Evolutionary conservation across 2,888 invertebrate species (phyloP).

Genomic region (Panzeria rudis): DNA sequence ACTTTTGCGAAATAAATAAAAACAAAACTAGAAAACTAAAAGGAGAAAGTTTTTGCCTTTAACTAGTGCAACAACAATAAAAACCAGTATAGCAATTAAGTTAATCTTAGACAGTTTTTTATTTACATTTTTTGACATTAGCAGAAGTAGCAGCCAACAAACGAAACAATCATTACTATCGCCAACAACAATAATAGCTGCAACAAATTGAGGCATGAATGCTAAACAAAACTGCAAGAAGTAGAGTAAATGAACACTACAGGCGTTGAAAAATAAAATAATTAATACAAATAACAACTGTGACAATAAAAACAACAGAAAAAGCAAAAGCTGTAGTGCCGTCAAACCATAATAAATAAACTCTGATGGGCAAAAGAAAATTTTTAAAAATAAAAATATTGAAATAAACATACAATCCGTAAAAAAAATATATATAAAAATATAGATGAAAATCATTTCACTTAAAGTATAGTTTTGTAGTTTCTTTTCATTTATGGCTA

Average conservation of each 20-base stretch:
- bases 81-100: constrained; percentile 64
- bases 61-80: not conserved
- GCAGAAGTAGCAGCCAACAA: constrained; percentile 28
- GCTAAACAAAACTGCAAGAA: constrained; percentile 49
- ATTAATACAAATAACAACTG: constrained; percentile 60
- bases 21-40: constrained; percentile 23
- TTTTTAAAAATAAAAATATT: not conserved
- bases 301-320: constrained; percentile 32
- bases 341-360: constrained; percentile 52
- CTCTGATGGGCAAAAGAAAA: constrained; percentile 15
- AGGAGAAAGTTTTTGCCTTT: constrained; percentile 65
- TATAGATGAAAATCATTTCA: constrained; percentile 65
- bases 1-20: not conserved
- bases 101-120: constrained; percentile 40
- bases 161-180: constrained; percentile 14
- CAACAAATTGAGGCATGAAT: constrained; percentile 49
- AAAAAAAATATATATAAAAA: constrained; percentile 31
- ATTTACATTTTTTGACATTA: constrained; percentile 51
- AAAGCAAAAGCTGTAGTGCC: constrained; percentile 23
- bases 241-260: constrained; percentile 64
- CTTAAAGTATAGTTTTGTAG: constrained; percentile 36
- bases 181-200: constrained; percentile 40
- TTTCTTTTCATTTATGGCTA: constrained; percentile 19
- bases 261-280: constrained; percentile 65
- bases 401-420: constrained; percentile 50